Evolutionary conservation across 2,888 invertebrate species (phyloP), one percentile per base, ranked within the genome.

Genomic region (Chydorus sphaericus): DNA sequence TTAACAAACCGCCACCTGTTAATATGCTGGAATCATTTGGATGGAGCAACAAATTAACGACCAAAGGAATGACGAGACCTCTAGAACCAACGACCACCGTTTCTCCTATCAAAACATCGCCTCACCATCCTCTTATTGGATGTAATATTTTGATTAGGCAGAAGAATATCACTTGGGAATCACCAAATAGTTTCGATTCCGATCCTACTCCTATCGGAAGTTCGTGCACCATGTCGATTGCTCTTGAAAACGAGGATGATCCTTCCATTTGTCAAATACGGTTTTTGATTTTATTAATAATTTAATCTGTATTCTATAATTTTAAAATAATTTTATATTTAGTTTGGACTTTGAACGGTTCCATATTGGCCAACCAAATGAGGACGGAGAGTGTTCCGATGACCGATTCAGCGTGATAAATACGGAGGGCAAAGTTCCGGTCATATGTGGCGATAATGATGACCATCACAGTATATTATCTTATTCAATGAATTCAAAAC

Each of bases 181-280:
- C 44, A 14, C 20, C 44, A 4, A 10, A 20, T n/a, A 14, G 6
- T 4, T 44, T 23, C 44, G 2, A 44, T 20, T n/a, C 23, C 1
- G n/a, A n/a, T n/a, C n/a, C n/a, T n/a, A 44, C n/a, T 10, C n/a
- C 44, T 28, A 26, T 14, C 44, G n/a, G n/a, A n/a, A 44, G 33
- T 14, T 33, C 20, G 10, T 44, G 44, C 44, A 28, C 14, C 26
- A 14, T 44, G 26, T 14, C 44, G 1, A 44, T 44, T 20, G 23
- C 10, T 7, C 2, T 1, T 4, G 26, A 20, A 5, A 6, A 7
- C 11, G 26, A 44, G 2, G n/a, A n/a, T n/a, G 44, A 44, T 14
- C 44, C 44, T n/a, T n/a, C n/a, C 26, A 23, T 44, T 28, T 44
- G 44, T 28, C 44, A 44, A 44, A 44, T 44, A 44, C 5, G 44